These are phyloP conservation scores for Palythoa caribaeorum DNA, from an alignment of 92 coral and sea anemone genomes.

Conservation along the genomic window DNA sequence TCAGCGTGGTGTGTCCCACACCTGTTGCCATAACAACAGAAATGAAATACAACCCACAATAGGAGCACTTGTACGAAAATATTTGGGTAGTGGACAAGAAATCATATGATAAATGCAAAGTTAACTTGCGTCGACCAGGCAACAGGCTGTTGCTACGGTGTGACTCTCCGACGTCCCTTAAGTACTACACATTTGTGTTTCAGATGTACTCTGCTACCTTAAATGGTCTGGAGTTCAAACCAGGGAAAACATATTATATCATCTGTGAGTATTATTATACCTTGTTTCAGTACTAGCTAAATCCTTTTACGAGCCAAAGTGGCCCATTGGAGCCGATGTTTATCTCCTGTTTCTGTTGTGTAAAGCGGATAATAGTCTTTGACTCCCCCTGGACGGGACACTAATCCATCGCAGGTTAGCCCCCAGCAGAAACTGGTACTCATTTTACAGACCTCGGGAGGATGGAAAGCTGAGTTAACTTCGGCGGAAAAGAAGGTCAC, in stretches of 20 bases:
- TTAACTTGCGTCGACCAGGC: background rate
- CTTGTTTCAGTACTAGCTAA: no score
- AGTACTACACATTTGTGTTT: slow-evolving; percentile 38
- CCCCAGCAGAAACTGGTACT: no score
- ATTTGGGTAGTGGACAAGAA: slow-evolving; percentile 33
- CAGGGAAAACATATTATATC: slow-evolving; percentile 30
- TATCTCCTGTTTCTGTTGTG: no score
- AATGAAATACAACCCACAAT: slow-evolving; percentile 11
- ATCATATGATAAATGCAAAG: slow-evolving; percentile 19
- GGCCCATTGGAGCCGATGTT: no score
- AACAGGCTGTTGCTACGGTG: slow-evolving; percentile 31
- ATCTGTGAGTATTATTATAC: slow-evolving; percentile 3
- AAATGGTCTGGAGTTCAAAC: slow-evolving; percentile 13
- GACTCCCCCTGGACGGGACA: no score
- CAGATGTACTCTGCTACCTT: slow-evolving; percentile 32
- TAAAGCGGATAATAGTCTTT: no score
- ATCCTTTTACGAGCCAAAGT: no score
- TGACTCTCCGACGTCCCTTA: slow-evolving; percentile 20
- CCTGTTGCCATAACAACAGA: slow-evolving; percentile 28
- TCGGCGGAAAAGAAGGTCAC: no score
- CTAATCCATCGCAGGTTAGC: no score
- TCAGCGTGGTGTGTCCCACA: slow-evolving; percentile 31
- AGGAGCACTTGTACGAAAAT: slow-evolving; percentile 34
- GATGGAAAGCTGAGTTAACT: no score
- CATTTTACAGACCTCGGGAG: no score